Conservation (phyloP, 2,888 invertebrate genomes). For the Acanthococcus lagerstroemiae region DNA sequence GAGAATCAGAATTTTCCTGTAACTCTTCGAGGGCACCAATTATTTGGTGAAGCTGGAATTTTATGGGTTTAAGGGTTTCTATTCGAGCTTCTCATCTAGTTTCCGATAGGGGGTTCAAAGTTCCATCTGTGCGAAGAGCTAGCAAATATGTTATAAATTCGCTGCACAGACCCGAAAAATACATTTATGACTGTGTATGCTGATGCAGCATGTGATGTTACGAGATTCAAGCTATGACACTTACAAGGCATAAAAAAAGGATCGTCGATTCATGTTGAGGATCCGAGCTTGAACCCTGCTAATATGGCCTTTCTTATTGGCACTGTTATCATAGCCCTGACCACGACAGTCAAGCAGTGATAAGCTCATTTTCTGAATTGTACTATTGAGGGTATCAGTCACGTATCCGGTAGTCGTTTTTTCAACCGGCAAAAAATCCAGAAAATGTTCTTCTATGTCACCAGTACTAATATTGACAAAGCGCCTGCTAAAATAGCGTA, state of each 20-base stretch:
- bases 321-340: constrained; percentile 13
- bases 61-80: not conserved
- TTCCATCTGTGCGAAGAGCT: not conserved
- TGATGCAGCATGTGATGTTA: constrained; percentile 1
- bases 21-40: not conserved
- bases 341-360: not conserved
- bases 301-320: constrained; percentile 5
- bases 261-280: not conserved
- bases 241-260: not conserved
- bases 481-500: constrained; percentile 4
- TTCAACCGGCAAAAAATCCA: not conserved
- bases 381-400: not conserved
- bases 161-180: constrained; percentile 1
- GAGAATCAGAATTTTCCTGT: not conserved
- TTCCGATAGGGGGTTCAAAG: not conserved
- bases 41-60: not conserved
- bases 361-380: not conserved
- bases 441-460: constrained; percentile 16
- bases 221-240: not conserved
- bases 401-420: not conserved
- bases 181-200: not conserved
- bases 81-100: constrained; percentile 1
- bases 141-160: constrained; percentile 14
- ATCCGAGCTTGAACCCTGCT: not conserved
- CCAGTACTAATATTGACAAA: constrained; percentile 1